Conservation (phyloP, 1,140 invertebrate species). For the Diorhabda sublineata region DNA sequence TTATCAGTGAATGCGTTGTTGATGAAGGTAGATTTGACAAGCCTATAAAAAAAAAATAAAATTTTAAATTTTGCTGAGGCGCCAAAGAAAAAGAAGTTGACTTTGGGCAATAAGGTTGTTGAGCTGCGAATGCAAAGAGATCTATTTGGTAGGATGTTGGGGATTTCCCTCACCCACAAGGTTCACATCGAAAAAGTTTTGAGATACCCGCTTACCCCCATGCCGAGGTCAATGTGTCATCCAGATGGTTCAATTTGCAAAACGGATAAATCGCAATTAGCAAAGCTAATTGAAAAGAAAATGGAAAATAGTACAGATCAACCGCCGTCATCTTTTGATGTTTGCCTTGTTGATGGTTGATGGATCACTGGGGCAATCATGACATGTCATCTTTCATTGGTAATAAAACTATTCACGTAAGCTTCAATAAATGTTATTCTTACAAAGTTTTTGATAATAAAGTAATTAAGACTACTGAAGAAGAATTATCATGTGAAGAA, state of each 20-base stretch:
- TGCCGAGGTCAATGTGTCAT: conserved; percentile 14
- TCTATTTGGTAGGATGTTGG: conserved; percentile 11
- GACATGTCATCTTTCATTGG: too few relatives aligned
- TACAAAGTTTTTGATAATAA: too few relatives aligned
- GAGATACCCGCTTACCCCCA: conserved; percentile 13
- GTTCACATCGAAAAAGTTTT: conserved; percentile 3
- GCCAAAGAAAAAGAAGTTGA: not conserved
- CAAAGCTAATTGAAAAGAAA: not conserved
- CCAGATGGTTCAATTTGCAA: conserved; percentile 11
- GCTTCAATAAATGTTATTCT: too few relatives aligned
- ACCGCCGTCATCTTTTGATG: too few relatives aligned
- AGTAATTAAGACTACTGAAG: too few relatives aligned
- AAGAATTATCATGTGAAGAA: too few relatives aligned
- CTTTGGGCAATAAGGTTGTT: not conserved
- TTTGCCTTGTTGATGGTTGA: too few relatives aligned
- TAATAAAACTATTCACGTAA: too few relatives aligned
- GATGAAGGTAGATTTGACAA: conserved; percentile 8
- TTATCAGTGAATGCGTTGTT: conserved; percentile 12
- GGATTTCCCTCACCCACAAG: conserved; percentile 4
- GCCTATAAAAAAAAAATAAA: conserved; percentile 7
- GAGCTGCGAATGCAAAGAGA: conserved; percentile 3
- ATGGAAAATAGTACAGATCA: too few relatives aligned
- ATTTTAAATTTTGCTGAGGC: conserved; percentile 6
- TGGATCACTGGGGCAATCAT: too few relatives aligned
- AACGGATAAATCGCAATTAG: conserved; percentile 15